Evolutionary conservation across 2,797 vertebrate genomes (phyloP).

Genomic region (Sus cebifrons): DNA sequence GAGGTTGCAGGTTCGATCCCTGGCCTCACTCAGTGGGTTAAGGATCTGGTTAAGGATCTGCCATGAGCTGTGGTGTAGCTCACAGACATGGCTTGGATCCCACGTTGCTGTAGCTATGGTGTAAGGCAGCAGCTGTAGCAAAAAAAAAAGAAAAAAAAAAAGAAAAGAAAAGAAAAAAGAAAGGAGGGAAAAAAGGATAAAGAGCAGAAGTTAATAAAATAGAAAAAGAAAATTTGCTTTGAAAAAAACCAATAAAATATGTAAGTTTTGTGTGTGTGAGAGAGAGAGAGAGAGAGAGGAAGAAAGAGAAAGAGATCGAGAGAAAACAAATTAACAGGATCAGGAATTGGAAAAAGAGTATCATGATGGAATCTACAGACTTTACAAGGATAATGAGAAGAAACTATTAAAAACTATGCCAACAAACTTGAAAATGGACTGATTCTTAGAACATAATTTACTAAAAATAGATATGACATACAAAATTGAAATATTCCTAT

Average conservation of each 20-base stretch:
- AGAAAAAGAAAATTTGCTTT: background rate
- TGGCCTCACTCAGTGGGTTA: too few relatives aligned
- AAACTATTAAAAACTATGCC: background rate
- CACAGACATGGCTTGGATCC: too few relatives aligned
- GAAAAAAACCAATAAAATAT: background rate
- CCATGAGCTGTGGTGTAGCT: too few relatives aligned
- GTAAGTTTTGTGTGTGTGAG: background rate
- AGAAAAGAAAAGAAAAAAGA: background rate
- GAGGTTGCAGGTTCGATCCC: too few relatives aligned
- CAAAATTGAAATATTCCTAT: background rate
- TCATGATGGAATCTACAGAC: background rate
- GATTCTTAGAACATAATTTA: background rate
- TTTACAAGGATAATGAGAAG: background rate
- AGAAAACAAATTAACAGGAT: background rate
- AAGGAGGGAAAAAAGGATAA: background rate
- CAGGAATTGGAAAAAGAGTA: background rate
- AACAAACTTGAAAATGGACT: background rate
- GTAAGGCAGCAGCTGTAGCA: too few relatives aligned
- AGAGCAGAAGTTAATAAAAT: background rate
- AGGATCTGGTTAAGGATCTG: too few relatives aligned
- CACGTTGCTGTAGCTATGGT: too few relatives aligned
- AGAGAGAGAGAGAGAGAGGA: background rate
- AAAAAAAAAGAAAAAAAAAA: too few relatives aligned
- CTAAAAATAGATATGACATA: background rate
- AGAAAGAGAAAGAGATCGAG: too few relatives aligned